Evolutionary conservation across 2,797 vertebrate genomes (phyloP), one percentile per base, ranked within the genome.

Genomic region (Coregonus sp.): DNA sequence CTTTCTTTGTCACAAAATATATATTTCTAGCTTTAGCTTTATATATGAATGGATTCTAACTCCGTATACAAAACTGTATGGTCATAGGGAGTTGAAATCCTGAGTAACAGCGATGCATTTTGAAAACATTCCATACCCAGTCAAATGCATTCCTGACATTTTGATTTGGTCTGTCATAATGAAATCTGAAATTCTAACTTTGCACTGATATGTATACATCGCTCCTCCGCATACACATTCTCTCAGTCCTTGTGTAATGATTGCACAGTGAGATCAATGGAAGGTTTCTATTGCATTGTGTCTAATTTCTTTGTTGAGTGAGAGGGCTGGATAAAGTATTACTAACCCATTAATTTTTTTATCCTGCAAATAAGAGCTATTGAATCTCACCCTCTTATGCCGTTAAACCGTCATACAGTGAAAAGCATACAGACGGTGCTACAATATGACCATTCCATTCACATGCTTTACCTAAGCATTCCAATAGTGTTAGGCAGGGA

Each of bases 381-480:
- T 11, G 70, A 84, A 78, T 82, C 80, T 67, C n/a, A 56, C 82
- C 82, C 71, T 80, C 76, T 63, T 81, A 73, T 80, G 75, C 33
- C 70, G 63, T 82, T 80, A 40, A 78, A 80, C n/a, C 81, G 84
- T 86, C 33, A 78, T 90, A 84, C 85, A 29, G 72, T 73, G 80
- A 84, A 66, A 72, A 79, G 81, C 40, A 81, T 84, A 81, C 86
- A 68, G 54, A 84, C 68, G 5, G 83, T 84, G 85, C 83, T 84
- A 84, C 87, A 87, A 68, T 81, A 82, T 50, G 65, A 86, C 85
- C 73, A 68, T 77, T 84, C 80, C 79, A 80, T 86, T 78, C 80
- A 84, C 86, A 66, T 83, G 86, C 90, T 91, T 91, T 86, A 89
- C 90, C 90, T 91, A 87, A 84, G 89, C 91, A 82, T 90, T 91